phyloP scores from a whole-genome alignment of 2,888 invertebrate species.

The Apomyelois bistriatella region DNA sequence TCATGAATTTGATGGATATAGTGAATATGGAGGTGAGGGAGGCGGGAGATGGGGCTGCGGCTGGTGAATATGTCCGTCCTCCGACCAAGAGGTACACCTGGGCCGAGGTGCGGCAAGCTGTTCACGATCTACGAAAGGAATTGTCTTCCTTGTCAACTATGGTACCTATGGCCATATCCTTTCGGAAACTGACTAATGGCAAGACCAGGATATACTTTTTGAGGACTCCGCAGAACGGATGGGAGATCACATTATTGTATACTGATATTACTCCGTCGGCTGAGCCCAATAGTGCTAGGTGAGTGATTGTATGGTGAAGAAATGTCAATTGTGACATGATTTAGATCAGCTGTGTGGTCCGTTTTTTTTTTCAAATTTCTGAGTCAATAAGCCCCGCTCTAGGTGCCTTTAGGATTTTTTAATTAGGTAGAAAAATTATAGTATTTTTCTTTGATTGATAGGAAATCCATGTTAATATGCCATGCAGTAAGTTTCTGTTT shows the following conservation, averaged over 20 bases:
- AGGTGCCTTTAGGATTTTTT: too few relatives aligned
- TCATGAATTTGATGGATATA: constrained; percentile 41
- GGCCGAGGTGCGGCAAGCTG: constrained; percentile 89
- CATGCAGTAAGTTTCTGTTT: too few relatives aligned
- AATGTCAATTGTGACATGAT: constrained; percentile 8
- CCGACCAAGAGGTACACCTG: constrained; percentile 81
- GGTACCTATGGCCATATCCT: constrained; percentile 90
- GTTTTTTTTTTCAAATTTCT: background rate
- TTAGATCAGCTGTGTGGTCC: background rate
- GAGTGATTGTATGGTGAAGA: constrained; percentile 16
- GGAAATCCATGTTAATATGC: too few relatives aligned
- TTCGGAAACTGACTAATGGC: constrained; percentile 88
- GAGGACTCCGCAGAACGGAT: constrained; percentile 91
- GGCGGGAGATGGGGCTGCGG: constrained; percentile 69
- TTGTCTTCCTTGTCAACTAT: constrained; percentile 88
- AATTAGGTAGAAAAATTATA: too few relatives aligned
- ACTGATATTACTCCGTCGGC: constrained; percentile 87
- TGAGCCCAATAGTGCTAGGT: constrained; percentile 76
- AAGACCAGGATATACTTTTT: constrained; percentile 93
- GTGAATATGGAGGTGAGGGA: constrained; percentile 70
- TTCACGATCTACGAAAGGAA: constrained; percentile 89
- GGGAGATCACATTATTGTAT: constrained; percentile 93
- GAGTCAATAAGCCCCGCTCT: too few relatives aligned
- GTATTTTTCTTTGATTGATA: too few relatives aligned
- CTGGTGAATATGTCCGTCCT: constrained; percentile 55